Evolutionary conservation across 2,113 vertebrate species (phyloP).

Genomic region (Camelus bactrianus): DNA sequence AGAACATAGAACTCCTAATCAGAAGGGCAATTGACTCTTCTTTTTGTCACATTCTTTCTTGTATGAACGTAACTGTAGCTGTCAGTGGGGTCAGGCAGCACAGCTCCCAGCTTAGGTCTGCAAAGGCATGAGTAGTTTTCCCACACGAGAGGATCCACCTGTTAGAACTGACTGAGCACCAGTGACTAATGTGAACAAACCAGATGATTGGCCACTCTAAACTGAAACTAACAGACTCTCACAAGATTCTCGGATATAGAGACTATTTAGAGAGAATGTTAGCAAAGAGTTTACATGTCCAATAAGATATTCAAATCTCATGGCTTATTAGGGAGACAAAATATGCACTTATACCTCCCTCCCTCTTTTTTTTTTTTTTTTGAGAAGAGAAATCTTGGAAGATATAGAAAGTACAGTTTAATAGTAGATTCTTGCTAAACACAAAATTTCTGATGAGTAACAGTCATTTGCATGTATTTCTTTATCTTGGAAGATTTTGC

Average conservation of each 20-base stretch:
- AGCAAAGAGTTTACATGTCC: neutral
- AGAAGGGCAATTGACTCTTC: neutral
- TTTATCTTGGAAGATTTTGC: neutral
- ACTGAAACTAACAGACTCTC: neutral
- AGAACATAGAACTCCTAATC: neutral
- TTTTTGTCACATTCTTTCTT: neutral
- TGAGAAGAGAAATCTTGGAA: neutral
- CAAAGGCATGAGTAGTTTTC: constrained; percentile 5
- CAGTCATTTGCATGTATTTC: neutral
- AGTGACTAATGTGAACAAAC: neutral
- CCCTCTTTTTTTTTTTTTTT: too few relatives aligned
- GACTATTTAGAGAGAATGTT: neutral
- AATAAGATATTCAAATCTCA: neutral
- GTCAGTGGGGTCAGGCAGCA: neutral
- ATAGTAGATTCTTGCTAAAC: constrained; percentile 12
- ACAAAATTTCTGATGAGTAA: neutral
- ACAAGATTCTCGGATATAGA: neutral
- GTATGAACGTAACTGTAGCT: neutral
- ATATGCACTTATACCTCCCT: neutral
- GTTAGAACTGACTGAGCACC: neutral
- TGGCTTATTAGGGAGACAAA: neutral
- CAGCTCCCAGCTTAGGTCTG: neutral
- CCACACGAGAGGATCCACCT: neutral
- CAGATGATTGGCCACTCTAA: neutral
- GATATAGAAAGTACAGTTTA: neutral